Evolutionary conservation across 1,140 invertebrate species (phyloP), one percentile per base, ranked within the genome.

Genomic region (Conus ventricosus): DNA sequence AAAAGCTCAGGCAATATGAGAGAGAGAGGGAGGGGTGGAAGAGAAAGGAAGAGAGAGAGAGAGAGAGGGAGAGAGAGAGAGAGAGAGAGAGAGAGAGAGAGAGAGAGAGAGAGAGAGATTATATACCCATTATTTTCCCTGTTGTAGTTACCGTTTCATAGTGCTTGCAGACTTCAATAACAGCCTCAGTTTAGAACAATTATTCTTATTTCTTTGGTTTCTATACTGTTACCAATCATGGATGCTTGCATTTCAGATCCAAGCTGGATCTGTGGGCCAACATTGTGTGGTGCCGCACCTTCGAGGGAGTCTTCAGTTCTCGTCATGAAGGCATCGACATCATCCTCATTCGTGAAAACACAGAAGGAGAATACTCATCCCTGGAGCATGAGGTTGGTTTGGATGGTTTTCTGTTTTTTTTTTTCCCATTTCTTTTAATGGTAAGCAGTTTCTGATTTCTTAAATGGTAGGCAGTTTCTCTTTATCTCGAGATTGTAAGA

Each of bases 301-400:
- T 99, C 88, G 97, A 98, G 4, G 99, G 98, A 39, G 96, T 99
- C 4, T 97, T 97, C 94, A 97, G 97, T 0, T 39, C 87, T 82
- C 96, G 98, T 54, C 99, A 99, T 94, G 96, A 96, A 84, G 97
- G 98, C 93, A 97, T 99, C 75, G 99, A 99, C 95, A 97, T 98
- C 94, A 97, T 99, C 88, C 98, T 99, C 90, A 99, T 99, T 92
- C 96, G 99, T 93, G 99, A 99, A 95, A 98, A 99, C 96, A 99
- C 98, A 0, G 99, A 99, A 95, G 99, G 99, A 75, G 99, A 99
- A 96, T 99, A 99, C 94, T 99, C 98, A n/a, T 98, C 98, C 8
- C 94, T 99, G 82, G 99, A 99, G 94, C 99, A 99, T 94, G 98
- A 99, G 93, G 95, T 95, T 78, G 84, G 81, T 76, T 7, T 89